Percentiles rank a stretch among this genome's conserved stretches.
Evolutionary conservation across 2,888 invertebrate genomes (phyloP).

Genomic region (Parthenolecanium corni): DNA sequence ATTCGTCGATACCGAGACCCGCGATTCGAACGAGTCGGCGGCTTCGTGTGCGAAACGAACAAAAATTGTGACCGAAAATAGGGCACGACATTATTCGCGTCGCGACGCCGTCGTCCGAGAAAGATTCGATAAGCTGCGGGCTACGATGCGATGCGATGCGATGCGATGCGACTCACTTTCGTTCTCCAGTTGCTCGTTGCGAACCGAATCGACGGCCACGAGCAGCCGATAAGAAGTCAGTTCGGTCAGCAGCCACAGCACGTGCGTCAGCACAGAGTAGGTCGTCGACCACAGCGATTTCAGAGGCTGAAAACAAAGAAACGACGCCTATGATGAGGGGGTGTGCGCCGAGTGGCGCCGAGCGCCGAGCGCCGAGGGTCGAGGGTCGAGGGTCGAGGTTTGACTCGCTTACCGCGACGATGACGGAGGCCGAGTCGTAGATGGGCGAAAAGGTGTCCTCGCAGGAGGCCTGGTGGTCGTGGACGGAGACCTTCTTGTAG

Average conservation of each 20-base stretch:
- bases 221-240: slow-evolving; percentile 33
- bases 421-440: slow-evolving; percentile 42
- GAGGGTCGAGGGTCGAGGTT: too few species aligned
- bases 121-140: too few species aligned
- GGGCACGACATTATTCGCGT: too few species aligned
- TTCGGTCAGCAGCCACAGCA: slow-evolving; percentile 37
- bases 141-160: too few species aligned
- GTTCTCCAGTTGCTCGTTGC: slow-evolving; percentile 8
- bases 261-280: slow-evolving; percentile 41
- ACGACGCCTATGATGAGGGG: slow-evolving; percentile 4
- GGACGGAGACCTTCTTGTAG: slow-evolving; percentile 74
- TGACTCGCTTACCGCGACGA: too few species aligned
- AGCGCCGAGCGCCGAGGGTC: too few species aligned
- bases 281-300: slow-evolving; percentile 42
- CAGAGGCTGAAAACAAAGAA: slow-evolving; percentile 40
- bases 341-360: slow-evolving; percentile 19
- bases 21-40: too few species aligned
- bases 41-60: too few species aligned
- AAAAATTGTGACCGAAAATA: too few species aligned
- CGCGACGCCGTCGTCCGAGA: too few species aligned
- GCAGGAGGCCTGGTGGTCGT: slow-evolving; percentile 82
- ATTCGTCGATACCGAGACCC: too few species aligned
- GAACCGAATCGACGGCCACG: slow-evolving; percentile 29
- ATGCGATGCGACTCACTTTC: too few species aligned
- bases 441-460: slow-evolving; percentile 43